phyloP scores from a whole-genome alignment of 2,113 vertebrate genomes.

The Zosterops lateralis region DNA sequence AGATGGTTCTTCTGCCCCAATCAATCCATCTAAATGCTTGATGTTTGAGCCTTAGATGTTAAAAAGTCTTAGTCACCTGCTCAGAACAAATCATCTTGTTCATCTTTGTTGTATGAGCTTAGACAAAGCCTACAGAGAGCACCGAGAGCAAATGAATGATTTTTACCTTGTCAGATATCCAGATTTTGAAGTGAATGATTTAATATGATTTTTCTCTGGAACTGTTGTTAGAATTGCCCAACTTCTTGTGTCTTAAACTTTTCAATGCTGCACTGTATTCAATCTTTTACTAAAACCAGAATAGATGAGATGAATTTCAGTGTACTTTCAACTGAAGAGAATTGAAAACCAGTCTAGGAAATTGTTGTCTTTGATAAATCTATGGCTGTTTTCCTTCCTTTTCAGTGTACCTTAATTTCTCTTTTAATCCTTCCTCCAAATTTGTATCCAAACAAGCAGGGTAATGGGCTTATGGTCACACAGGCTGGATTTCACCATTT shows the following conservation, averaged over 20 bases:
- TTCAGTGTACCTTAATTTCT: background rate
- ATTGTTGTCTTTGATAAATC: background rate
- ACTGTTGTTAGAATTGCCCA: background rate
- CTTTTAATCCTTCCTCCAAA: background rate
- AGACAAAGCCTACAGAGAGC: background rate
- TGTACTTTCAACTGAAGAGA: background rate
- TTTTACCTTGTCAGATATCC: background rate
- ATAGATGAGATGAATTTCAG: background rate
- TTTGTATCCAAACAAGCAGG: background rate
- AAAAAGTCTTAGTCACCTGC: background rate
- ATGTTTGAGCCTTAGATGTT: background rate
- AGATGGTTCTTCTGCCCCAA: background rate
- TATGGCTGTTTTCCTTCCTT: background rate
- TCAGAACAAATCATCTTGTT: background rate
- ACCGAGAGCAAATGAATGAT: background rate
- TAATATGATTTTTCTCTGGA: background rate
- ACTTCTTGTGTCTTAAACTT: background rate
- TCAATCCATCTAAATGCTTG: background rate
- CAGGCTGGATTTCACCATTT: background rate
- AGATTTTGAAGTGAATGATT: background rate
- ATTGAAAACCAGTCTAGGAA: background rate
- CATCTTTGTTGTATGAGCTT: background rate
- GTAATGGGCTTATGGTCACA: background rate
- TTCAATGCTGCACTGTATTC: accelerated
- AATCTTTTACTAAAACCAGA: background rate